Evolutionary conservation across 1,140 invertebrate genomes (phyloP).

Genomic region (Pogonomyrmex californicus): DNA sequence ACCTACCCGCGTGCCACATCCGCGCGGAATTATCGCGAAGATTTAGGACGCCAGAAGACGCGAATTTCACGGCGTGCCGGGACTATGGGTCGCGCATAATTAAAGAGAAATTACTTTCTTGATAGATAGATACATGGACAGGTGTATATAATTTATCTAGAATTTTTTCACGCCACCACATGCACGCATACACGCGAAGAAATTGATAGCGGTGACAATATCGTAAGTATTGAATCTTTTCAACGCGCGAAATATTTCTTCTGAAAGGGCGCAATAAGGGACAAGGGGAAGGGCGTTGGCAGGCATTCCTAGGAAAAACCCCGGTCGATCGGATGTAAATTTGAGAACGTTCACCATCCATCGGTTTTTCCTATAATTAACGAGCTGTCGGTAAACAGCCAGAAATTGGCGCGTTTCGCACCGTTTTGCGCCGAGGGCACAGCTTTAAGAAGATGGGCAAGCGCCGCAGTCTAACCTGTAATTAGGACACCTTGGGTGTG

Average conservation of each 20-base stretch:
- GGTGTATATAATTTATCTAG: slow-evolving; percentile 28
- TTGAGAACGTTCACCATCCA: slow-evolving; percentile 66
- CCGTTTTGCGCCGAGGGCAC: slow-evolving; percentile 76
- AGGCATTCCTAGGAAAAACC: slow-evolving; percentile 11
- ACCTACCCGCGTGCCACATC: neutral
- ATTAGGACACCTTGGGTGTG: slow-evolving; percentile 85
- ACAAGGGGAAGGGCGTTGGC: neutral
- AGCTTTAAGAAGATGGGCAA: slow-evolving; percentile 67
- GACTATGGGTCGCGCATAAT: slow-evolving; percentile 5
- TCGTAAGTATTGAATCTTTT: neutral
- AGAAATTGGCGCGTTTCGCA: slow-evolving; percentile 74
- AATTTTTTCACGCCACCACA: neutral
- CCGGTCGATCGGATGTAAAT: slow-evolving; percentile 74
- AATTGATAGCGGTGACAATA: neutral
- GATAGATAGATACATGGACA: neutral
- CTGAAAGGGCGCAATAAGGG: neutral
- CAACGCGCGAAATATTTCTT: neutral
- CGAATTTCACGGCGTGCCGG: slow-evolving; percentile 10
- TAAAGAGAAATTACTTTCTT: slow-evolving; percentile 30
- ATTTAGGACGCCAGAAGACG: slow-evolving; percentile 37
- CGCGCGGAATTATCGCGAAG: neutral
- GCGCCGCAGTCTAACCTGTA: slow-evolving; percentile 74
- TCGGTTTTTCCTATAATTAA: slow-evolving; percentile 67
- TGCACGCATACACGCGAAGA: too few species aligned
- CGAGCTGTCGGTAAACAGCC: slow-evolving; percentile 69